phyloP scores from a whole-genome alignment of 2,113 vertebrate species.

The Gymnobelideus leadbeateri region DNA sequence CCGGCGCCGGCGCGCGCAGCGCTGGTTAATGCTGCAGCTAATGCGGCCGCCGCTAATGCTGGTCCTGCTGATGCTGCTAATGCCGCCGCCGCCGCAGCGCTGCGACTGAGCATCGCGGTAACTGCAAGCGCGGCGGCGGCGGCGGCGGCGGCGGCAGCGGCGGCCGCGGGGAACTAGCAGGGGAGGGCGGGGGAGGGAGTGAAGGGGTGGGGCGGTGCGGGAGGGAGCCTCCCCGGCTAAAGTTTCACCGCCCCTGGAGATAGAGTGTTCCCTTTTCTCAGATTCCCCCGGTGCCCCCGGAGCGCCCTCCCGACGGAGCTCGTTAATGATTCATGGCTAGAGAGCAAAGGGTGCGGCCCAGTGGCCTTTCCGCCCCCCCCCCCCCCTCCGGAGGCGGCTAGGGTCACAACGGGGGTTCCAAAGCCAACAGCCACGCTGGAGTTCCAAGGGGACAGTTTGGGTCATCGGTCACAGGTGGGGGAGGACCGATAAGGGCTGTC shows the following conservation, averaged over 20 bases:
- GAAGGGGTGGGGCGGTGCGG: constrained; percentile 9
- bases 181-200: constrained; percentile 63
- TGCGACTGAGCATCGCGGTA: constrained; percentile 81
- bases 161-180: constrained; percentile 39
- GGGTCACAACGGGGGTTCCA: constrained; percentile 52
- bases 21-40: constrained; percentile 65
- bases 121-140: constrained; percentile 69
- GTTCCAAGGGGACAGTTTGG: constrained; percentile 61
- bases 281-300: constrained; percentile 55
- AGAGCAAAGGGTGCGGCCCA: constrained; percentile 46
- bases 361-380: not conserved
- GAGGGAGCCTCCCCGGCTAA: constrained; percentile 66
- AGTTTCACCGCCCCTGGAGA: constrained; percentile 57
- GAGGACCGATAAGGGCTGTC: not conserved
- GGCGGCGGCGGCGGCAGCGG: constrained; percentile 40
- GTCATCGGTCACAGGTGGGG: constrained; percentile 50
- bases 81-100: constrained; percentile 44
- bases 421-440: constrained; percentile 49
- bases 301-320: constrained; percentile 39
- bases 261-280: constrained; percentile 58
- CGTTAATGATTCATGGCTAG: constrained; percentile 82
- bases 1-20: constrained; percentile 22
- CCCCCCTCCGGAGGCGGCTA: not conserved
- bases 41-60: constrained; percentile 49
- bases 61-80: constrained; percentile 30